phyloP scores from a whole-genome alignment of 1,140 invertebrate species.

The Ephestia elutella region DNA sequence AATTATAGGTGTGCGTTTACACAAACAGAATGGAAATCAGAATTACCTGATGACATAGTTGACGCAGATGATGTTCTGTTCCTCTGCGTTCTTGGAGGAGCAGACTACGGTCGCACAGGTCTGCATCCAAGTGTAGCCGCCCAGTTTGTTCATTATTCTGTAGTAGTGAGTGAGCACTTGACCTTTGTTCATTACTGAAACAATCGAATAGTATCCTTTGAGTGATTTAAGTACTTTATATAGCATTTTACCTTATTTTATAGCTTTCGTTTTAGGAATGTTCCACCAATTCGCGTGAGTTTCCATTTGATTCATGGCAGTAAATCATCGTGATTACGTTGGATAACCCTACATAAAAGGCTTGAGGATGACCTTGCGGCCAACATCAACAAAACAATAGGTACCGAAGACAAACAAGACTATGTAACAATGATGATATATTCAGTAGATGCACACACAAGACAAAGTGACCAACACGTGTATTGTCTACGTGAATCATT shows the following conservation, averaged over 20 bases:
- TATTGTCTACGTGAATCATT: conserved; percentile 72
- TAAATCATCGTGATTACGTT: conserved; percentile 5
- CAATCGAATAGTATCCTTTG: conserved; percentile 29
- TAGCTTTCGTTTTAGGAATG: too few species aligned
- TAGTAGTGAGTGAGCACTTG: conserved; percentile 98
- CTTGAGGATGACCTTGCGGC: conserved; percentile 31
- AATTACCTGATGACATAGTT: conserved; percentile 93
- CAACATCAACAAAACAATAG: conserved; percentile 42
- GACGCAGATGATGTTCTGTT: conserved; percentile 96
- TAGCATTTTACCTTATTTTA: too few species aligned
- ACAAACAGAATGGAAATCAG: neutral
- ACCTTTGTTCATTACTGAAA: conserved; percentile 95
- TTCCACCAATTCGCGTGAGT: too few species aligned
- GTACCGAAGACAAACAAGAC: conserved; percentile 28
- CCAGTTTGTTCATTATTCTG: conserved; percentile 95
- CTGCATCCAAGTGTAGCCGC: conserved; percentile 96
- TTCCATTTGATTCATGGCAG: neutral
- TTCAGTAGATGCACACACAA: conserved; percentile 46
- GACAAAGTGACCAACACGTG: conserved; percentile 61
- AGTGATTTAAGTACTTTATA: too few species aligned
- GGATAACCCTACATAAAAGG: neutral
- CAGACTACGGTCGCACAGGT: conserved; percentile 97
- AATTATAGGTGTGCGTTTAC: neutral
- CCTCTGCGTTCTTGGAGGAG: conserved; percentile 94
- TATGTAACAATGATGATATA: conserved; percentile 26